Evolutionary conservation across 1,140 invertebrate genomes (phyloP).

Genomic region (Trypoxylus dichotomus): DNA sequence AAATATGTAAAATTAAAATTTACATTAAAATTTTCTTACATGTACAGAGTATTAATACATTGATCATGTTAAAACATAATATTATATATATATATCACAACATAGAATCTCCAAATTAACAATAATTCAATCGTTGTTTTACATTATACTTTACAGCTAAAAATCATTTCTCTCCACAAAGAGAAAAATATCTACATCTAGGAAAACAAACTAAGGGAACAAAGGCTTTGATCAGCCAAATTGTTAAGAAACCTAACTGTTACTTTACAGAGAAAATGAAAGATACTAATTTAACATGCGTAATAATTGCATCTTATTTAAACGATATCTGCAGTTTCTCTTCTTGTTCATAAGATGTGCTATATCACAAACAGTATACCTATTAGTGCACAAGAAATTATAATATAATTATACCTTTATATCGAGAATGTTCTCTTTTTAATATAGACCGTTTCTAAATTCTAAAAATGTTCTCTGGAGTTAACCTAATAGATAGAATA

Average conservation of each 20-base stretch:
- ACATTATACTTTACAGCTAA: not conserved
- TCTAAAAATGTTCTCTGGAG: no score
- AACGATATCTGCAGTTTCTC: not conserved
- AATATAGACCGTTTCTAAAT: no score
- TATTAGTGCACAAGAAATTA: conserved; percentile 9
- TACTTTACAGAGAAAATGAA: not conserved
- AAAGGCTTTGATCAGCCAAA: no score
- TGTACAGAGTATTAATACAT: not conserved
- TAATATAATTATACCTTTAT: not conserved
- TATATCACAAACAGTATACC: conserved; percentile 19
- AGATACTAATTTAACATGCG: not conserved
- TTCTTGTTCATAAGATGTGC: conserved; percentile 21
- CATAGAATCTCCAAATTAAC: conserved; percentile 13
- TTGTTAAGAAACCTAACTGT: no score
- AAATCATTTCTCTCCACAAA: not conserved
- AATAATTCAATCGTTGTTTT: conserved; percentile 2
- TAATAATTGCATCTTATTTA: not conserved
- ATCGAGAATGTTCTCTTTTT: no score
- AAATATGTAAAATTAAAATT: not conserved
- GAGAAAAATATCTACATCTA: no score
- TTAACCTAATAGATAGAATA: no score
- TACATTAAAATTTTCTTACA: not conserved
- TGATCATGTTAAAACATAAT: not conserved
- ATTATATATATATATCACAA: conserved; percentile 6
- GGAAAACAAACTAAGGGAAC: no score